Evolutionary conservation across 2,888 invertebrate species (phyloP), one percentile per base, ranked within the genome.

Genomic region (Clusia tigrina): DNA sequence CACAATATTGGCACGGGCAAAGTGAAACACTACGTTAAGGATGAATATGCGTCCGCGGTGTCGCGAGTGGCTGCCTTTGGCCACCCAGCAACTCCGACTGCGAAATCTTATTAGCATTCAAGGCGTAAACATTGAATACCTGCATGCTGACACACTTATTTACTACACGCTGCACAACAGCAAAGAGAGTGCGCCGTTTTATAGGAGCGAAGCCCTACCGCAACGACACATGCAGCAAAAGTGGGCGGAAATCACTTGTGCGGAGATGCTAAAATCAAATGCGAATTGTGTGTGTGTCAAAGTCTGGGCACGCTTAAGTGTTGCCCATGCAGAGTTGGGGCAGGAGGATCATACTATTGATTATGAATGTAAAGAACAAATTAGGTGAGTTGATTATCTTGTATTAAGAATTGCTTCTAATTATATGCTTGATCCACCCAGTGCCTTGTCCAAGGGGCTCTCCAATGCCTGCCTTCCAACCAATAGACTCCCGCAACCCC

Each of bases 41-140:
- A 80, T 78, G 80, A 71, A 75, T 67, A 70, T 78, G 62, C 74
- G 79, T 10, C 79, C 81, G 52, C 74, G 79, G 23, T 80, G 77
- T 63, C 71, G 76, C 37, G 74, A 74, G 58, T 80, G 80, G 80
- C 66, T 80, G 66, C 93, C 94, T 55, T 85, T 95, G 67, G 88
- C 90, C 54, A 92, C 94, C 18, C 95, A 94, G 82, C 95, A 95
- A 86, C 86, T 92, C 69, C 88, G 95, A 59, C 85, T 94, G 54
- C 87, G 94, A 69, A 93, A 91, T 83, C 86, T 95, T 64, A 88
- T 91, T 74, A 91, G 92, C 86, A 89, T 94, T 70, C 86, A 88
- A 70, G 89, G 88, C 65, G 86, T 88, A 74, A 90, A 90, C 82
- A 83, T 89, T 59, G 71, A 78, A 51, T 74, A 73, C 60, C 64